A percentile compares a stretch with the other conserved stretches of the same genome.
phyloP scores from a whole-genome alignment of 2,797 vertebrate genomes.

The Botia kubotai region DNA sequence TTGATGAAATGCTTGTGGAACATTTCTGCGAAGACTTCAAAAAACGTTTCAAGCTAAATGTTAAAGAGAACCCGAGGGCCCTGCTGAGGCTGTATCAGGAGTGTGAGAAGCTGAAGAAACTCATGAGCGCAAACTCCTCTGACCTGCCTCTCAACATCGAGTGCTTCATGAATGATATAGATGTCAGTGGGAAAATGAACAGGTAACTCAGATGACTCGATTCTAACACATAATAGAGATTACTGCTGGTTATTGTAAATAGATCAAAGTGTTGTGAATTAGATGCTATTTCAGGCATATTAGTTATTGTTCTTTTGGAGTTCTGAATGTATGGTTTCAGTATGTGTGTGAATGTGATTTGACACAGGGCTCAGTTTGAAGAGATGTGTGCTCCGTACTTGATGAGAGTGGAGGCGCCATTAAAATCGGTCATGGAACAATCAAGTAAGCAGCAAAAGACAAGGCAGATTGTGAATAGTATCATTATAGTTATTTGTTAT shows the following conservation, averaged over 20 bases:
- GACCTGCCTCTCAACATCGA: slow-evolving; percentile 96
- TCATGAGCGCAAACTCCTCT: slow-evolving; percentile 97
- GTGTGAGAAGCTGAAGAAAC: slow-evolving; percentile 95
- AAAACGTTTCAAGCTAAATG: slow-evolving; percentile 92
- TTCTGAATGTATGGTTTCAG: neutral
- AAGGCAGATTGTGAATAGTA: neutral
- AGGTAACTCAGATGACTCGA: slow-evolving; percentile 71
- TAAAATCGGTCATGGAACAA: slow-evolving; percentile 90
- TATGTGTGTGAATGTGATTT: slow-evolving; percentile 30
- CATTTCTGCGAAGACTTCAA: slow-evolving; percentile 96
- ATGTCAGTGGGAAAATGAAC: slow-evolving; percentile 94
- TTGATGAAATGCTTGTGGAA: slow-evolving; percentile 90
- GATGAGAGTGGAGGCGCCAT: slow-evolving; percentile 86
- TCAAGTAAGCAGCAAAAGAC: slow-evolving; percentile 78
- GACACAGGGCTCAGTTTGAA: slow-evolving; percentile 87
- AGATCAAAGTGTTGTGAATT: neutral
- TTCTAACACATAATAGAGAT: neutral
- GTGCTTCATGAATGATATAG: slow-evolving; percentile 98
- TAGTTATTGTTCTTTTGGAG: neutral
- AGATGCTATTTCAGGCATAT: slow-evolving; percentile 3
- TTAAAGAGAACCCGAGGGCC: slow-evolving; percentile 91
- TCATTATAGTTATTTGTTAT: too few species aligned
- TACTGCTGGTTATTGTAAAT: neutral
- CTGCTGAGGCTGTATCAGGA: slow-evolving; percentile 92
- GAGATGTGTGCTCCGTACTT: slow-evolving; percentile 89